phyloP scores from a whole-genome alignment of 2,888 invertebrate genomes.

The Strigamia maritima region DNA sequence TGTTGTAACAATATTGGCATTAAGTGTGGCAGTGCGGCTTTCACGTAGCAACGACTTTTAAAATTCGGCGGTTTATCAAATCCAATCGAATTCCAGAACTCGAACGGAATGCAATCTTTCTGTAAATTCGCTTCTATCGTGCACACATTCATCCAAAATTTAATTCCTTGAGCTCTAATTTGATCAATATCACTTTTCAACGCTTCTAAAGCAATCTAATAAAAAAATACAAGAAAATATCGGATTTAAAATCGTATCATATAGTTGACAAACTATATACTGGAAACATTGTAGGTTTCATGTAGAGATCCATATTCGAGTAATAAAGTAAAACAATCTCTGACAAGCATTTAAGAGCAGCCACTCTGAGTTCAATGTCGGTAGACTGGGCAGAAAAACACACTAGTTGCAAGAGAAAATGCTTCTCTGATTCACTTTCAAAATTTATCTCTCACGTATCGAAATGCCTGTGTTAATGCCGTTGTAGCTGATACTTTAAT shows the following conservation, averaged over 20 bases:
- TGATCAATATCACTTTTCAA: not conserved
- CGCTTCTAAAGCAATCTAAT: not conserved
- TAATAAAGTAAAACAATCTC: not conserved
- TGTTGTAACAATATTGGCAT: not conserved
- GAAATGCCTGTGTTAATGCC: not conserved
- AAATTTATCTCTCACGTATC: not conserved
- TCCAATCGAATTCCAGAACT: not conserved
- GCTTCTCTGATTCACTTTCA: not conserved
- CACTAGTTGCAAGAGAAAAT: not conserved
- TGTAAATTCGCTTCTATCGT: not conserved
- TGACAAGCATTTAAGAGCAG: not conserved
- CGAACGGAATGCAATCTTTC: not conserved
- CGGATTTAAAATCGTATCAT: not conserved
- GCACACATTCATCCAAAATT: conserved; percentile 3
- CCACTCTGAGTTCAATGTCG: not conserved
- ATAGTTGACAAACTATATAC: not conserved
- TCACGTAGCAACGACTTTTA: not conserved
- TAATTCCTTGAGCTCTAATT: not conserved
- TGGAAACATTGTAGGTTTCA: not conserved
- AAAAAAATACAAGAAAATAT: not conserved
- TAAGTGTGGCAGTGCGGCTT: not conserved
- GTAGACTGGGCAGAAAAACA: not conserved
- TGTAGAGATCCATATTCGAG: not conserved
- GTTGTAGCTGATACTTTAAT: not conserved
- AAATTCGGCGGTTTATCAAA: not conserved